Evolutionary conservation across 2,113 vertebrate species (phyloP), one percentile per base, ranked within the genome.

Genomic region (Thermophis baileyi): DNA sequence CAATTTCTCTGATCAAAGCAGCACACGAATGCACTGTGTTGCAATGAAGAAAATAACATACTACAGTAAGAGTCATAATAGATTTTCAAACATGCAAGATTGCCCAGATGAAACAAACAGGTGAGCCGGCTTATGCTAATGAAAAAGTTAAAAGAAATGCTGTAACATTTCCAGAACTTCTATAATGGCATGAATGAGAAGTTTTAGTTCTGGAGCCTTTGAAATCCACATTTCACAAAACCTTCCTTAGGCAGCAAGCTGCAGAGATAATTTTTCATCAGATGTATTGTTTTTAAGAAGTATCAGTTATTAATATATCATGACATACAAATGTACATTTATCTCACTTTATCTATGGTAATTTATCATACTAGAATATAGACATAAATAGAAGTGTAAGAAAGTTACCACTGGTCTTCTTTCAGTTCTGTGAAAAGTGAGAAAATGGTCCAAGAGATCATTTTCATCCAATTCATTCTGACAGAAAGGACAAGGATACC

Each of bases 401-500:
- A 88, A 90, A 81, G 91, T 96, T 96, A 95, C 95, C 95, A 94
- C 94, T 0, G 27, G 91, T 94, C 91, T 96, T n/a, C 94, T 95
- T 96, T 98, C 97, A 14, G 51, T 92, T 97, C 95, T 96, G 89
- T 97, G 96, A 89, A 95, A 92, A 89, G 81, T 92, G 10, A 98
- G 85, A 92, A 94, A 96, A 22, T 94, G 95, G 53, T 95, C 94
- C 88, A 95, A 94, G 86, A 97, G 88, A 50, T 96, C 93, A 74
- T 96, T 93, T 95, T 97, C 94, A 93, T 96, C 40, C n/a, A 94
- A 6, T 91, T 97, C 92, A 8, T 55, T 53, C 89, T 96, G 93
- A 91, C 96, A 97, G 60, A 97, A 97, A 60, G 95, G 95, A 85
- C 97, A 98, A 6, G 92, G 93, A 88, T 94, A 97, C 55, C 96